Percentiles rank a stretch among this genome's conserved stretches.
phyloP scores from a whole-genome alignment of 2,113 vertebrate species.

The Lamprologus ornatipinnis region DNA sequence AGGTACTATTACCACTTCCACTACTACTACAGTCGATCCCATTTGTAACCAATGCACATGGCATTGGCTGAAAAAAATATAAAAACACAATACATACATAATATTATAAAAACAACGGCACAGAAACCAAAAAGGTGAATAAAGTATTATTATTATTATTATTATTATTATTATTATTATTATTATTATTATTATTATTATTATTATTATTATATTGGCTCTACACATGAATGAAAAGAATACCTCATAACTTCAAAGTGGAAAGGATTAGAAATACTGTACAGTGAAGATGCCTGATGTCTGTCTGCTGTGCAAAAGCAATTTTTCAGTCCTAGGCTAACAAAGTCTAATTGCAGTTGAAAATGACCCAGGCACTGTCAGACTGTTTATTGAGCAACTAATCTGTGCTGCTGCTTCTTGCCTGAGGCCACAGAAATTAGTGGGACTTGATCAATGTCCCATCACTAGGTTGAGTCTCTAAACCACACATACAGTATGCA shows the following conservation, averaged over 20 bases:
- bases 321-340: slow-evolving; percentile 15
- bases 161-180: background rate
- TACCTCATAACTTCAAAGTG: background rate
- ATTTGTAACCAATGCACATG: background rate
- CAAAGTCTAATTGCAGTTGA: slow-evolving; percentile 49
- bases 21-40: background rate
- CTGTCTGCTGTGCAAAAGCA: background rate
- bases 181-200: background rate
- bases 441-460: slow-evolving; percentile 45
- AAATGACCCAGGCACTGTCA: slow-evolving; percentile 33
- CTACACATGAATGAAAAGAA: background rate
- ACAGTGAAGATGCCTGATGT: background rate
- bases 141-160: background rate
- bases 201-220: background rate
- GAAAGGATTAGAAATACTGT: background rate
- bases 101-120: background rate
- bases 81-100: background rate
- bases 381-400: slow-evolving; percentile 67
- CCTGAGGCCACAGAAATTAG: background rate
- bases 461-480: slow-evolving; percentile 6
- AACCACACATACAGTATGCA: slow-evolving; percentile 28
- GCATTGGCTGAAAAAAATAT: background rate
- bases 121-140: background rate
- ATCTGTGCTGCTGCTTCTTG: slow-evolving; percentile 39
- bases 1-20: background rate